phyloP scores from a whole-genome alignment of 2,797 vertebrate species.

The Tenualosa ilisha region DNA sequence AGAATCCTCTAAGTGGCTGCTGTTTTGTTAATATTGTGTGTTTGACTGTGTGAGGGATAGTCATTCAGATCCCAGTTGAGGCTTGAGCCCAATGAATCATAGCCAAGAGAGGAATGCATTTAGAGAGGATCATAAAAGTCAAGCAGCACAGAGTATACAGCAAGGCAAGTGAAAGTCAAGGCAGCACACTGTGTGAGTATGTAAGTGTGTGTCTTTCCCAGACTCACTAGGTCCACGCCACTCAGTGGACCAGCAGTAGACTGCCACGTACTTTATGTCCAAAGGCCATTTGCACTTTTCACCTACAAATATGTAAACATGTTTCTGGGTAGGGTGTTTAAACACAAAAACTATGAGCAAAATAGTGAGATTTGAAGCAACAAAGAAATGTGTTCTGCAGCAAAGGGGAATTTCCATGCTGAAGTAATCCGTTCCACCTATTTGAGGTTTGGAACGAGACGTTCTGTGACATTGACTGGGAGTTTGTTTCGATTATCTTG shows the following conservation, averaged over 20 bases:
- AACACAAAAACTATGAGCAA: not conserved
- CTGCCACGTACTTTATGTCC: not conserved
- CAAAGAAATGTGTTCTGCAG: not conserved
- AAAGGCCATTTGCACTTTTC: not conserved
- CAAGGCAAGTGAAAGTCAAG: not conserved
- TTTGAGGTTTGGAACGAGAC: not conserved
- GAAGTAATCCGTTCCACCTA: not conserved
- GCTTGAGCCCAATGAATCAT: not conserved
- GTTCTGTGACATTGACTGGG: not conserved
- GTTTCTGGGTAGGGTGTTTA: not conserved
- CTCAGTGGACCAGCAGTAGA: not conserved
- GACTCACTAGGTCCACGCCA: not conserved
- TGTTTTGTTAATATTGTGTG: not conserved
- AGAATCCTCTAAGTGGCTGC: not conserved
- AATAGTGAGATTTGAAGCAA: not conserved
- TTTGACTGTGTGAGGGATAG: not conserved
- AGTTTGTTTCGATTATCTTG: constrained; percentile 1
- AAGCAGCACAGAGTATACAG: not conserved
- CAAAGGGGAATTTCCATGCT: not conserved
- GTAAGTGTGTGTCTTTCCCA: not conserved
- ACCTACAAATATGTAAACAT: not conserved
- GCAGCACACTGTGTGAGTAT: not conserved
- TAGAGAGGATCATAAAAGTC: not conserved
- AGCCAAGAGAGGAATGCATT: not conserved
- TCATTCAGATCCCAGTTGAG: not conserved